phyloP scores from a whole-genome alignment of 2,888 invertebrate species.

The Cantharis rustica region DNA sequence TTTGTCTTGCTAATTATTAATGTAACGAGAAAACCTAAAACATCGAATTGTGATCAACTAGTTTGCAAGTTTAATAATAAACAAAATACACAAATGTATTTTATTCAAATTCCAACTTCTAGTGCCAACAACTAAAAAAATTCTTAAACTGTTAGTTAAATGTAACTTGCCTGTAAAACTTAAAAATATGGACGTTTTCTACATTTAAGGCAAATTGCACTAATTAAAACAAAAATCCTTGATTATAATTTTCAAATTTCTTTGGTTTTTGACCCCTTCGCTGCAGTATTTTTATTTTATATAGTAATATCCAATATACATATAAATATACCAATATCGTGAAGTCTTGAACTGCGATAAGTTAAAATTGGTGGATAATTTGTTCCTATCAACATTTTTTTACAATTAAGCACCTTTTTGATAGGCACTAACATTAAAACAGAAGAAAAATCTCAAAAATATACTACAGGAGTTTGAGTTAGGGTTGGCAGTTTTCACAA shows the following conservation, averaged over 20 bases:
- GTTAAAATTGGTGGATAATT: not conserved
- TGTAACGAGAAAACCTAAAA: not conserved
- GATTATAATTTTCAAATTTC: not conserved
- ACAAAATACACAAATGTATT: not conserved
- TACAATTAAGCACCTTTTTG: not conserved
- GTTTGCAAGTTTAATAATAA: not conserved
- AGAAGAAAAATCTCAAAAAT: not conserved
- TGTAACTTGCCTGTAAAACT: not conserved
- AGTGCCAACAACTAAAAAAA: not conserved
- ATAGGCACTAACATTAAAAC: not conserved
- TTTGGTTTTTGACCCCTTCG: not conserved
- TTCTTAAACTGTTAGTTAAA: not conserved
- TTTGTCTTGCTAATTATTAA: not conserved
- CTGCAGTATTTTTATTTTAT: not conserved
- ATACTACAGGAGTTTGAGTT: not conserved
- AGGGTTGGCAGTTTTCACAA: not conserved
- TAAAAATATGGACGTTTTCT: not conserved
- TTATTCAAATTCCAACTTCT: not conserved
- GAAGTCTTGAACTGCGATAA: not conserved
- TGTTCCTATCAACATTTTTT: not conserved
- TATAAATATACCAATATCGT: not conserved
- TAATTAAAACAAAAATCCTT: not conserved
- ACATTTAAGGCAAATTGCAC: not conserved
- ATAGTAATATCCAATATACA: not conserved
- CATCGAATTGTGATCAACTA: not conserved